phyloP scores from a whole-genome alignment of 2,888 invertebrate species.

The Rhyacophila evoluta region DNA sequence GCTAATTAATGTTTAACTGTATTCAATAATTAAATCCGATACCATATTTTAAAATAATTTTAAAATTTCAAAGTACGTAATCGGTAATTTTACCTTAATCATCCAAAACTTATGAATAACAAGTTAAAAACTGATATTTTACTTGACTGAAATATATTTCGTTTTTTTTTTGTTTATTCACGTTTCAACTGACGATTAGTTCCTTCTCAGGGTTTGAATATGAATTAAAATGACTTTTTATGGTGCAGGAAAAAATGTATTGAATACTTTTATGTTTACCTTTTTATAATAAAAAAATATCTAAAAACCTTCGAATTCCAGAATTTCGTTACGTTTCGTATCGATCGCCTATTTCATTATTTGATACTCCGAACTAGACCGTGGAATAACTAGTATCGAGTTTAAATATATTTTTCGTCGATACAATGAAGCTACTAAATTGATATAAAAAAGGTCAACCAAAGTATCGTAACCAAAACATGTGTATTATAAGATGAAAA shows the following conservation, averaged over 20 bases:
- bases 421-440: background rate
- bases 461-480: background rate
- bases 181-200: slow-evolving; percentile 1
- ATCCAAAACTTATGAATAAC: too few species aligned
- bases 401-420: background rate
- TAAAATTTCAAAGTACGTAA: too few species aligned
- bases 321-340: slow-evolving; percentile 32
- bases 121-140: too few species aligned
- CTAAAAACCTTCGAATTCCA: background rate
- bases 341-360: slow-evolving; percentile 29
- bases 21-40: too few species aligned
- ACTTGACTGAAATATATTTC: background rate
- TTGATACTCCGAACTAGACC: background rate
- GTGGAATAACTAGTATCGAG: background rate
- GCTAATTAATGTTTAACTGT: too few species aligned
- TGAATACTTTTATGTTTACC: slow-evolving; percentile 16
- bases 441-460: background rate
- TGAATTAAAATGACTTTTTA: slow-evolving; percentile 17
- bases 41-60: too few species aligned
- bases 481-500: too few species aligned
- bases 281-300: slow-evolving; percentile 12
- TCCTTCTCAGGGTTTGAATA: background rate
- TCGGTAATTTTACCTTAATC: too few species aligned
- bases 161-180: background rate
- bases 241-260: background rate